Base-by-base conservation (phyloP, 2,888 invertebrate species). In the Scelioninae gen. 1 region DNA sequence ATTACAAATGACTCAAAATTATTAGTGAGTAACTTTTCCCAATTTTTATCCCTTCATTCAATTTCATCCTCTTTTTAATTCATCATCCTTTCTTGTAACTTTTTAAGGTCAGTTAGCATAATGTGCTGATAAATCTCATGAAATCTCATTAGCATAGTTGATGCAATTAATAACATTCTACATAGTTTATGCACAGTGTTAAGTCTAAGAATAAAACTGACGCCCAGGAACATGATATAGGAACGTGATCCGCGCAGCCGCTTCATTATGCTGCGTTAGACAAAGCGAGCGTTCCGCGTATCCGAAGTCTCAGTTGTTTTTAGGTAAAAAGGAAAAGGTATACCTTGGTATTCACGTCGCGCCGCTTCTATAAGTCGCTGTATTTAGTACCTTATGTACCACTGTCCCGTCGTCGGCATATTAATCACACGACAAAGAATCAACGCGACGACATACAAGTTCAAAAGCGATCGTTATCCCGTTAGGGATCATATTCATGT, bases 321-420 rank as follows among this genome's bases (percentile, higher is more conserved):
- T 75, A 60, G 56, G 75, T 69, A 76, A 81, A 75, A 71, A 81
- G 71, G 45, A 76, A 76, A 76, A 75, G 75, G 66, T 63, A 56
- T 51, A 58, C 65, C 68, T 76, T 71, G 49, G 51, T 72, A 79
- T 79, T 79, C 78, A 79, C 43, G 38, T 23, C 62, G 78, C 38
- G 63, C 40, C 56, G 65, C 16, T 58, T 55, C 47, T 58, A 56
- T 49, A 65, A 65, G 71, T 65, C 78, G 43, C 29, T 66, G 65
- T 58, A 82, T 77, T 84, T 82, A 80, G 81, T 81, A 83, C 83
- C 65, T 77, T 77, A 60, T 78, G 82, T 79, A 78, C 65, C 68
- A 69, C 55, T 75, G 71, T 80, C 79, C 62, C 65, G 77, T 78
- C 77, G 51, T 76, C 53, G 63, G 85, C 83, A 56, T 75, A 75